Base-by-base conservation (phyloP, 64 coral and sea anemone genomes). In the Pachyseris speciosa region DNA sequence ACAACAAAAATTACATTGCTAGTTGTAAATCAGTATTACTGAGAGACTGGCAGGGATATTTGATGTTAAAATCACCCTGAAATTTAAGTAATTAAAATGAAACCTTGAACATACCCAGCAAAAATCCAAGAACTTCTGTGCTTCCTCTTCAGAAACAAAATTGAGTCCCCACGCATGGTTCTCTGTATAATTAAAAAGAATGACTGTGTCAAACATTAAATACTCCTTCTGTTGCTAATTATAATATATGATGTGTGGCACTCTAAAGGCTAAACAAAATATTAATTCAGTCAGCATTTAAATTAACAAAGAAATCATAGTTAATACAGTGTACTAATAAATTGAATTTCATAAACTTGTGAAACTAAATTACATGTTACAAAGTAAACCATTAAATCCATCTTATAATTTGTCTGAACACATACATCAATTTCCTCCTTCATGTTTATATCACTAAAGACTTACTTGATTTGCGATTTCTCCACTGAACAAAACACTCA, bases 401-500 rank as follows among this genome's bases (percentile, higher is more conserved):
- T n/a, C n/a, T n/a, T n/a, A n/a, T n/a, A n/a, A n/a, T n/a, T n/a
- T n/a, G n/a, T n/a, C n/a, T n/a, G n/a, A n/a, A n/a, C n/a, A n/a
- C n/a, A n/a, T n/a, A n/a, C n/a, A n/a, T n/a, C n/a, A n/a, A n/a
- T n/a, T n/a, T n/a, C n/a, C n/a, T n/a, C n/a, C n/a, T n/a, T n/a
- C n/a, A n/a, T n/a, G n/a, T n/a, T n/a, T n/a, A n/a, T n/a, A 28
- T 1, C 31, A 30, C 19, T 60, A 37, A 10, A 77, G 5, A 95
- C 97, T 90, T 79, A 99, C 97, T 95, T 93, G 93, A 88, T 95
- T 95, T 94, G 13, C 91, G 86, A 90, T 99, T 95, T 69, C 94
- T 99, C 97, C 97, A 99, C 72, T 95, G 93, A 37, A 99, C 93
- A 90, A 99, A 99, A 72, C 93, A 99, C 67, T 99, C 94, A 59